These are phyloP conservation scores for Oreochromis grahami DNA, from an alignment of 2,797 vertebrate species.

Conservation along the genomic window DNA sequence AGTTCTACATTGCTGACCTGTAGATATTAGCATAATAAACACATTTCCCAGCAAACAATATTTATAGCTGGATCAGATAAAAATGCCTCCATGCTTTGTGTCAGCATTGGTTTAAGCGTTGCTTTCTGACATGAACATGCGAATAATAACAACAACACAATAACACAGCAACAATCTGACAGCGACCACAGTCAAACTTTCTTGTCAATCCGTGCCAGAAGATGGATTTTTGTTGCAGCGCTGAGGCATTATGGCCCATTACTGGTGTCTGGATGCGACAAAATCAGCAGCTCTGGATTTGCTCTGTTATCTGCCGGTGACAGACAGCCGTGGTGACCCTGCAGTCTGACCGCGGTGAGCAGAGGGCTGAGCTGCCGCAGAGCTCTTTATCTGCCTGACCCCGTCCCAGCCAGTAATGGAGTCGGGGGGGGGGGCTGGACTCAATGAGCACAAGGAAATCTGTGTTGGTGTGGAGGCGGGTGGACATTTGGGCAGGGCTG, in stretches of 20 bases:
- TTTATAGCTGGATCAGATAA: neutral
- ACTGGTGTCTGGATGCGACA: constrained; percentile 53
- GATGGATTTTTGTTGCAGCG: constrained; percentile 31
- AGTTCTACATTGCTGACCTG: neutral
- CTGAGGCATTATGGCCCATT: constrained; percentile 36
- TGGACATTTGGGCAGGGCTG: constrained; percentile 51
- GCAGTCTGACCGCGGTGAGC: constrained; percentile 45
- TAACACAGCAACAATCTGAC: neutral
- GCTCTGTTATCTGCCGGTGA: constrained; percentile 66
- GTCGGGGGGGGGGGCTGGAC: neutral
- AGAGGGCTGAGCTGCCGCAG: constrained; percentile 45
- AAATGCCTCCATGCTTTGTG: neutral
- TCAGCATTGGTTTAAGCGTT: neutral
- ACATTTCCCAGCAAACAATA: neutral
- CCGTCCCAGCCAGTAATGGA: constrained; percentile 49
- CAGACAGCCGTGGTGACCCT: constrained; percentile 60
- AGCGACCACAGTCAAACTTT: constrained; percentile 25
- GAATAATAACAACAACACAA: neutral
- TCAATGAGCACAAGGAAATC: constrained; percentile 30
- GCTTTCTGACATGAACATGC: neutral
- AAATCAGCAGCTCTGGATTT: constrained; percentile 40
- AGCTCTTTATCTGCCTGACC: constrained; percentile 75
- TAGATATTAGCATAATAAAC: neutral
- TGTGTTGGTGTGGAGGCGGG: neutral
- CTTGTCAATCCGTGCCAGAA: constrained; percentile 18